A percentile compares a stretch with the other conserved stretches of the same genome.
phyloP scores from a whole-genome alignment of 2,888 invertebrate genomes.

The Peribatodes rhomboidaria region DNA sequence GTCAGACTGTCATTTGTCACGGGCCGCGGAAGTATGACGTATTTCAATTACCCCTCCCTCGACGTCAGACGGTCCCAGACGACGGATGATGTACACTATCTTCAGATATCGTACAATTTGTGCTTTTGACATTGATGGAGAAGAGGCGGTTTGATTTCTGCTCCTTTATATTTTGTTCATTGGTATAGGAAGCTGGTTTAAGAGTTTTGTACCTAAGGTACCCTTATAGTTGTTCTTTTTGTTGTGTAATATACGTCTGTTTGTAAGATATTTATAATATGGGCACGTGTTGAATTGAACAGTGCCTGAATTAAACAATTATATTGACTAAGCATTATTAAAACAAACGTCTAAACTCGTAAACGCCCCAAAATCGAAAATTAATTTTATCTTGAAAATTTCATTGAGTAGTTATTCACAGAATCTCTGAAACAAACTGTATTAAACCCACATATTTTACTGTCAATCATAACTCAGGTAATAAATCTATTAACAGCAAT shows the following conservation, averaged over 20 bases:
- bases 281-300: no score
- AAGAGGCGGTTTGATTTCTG: not conserved
- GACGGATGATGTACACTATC: conserved; percentile 41
- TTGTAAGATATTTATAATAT: no score
- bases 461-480: not conserved
- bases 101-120: conserved; percentile 58
- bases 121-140: conserved; percentile 53
- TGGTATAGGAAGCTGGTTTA: conserved; percentile 1
- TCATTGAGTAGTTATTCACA: no score
- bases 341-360: no score
- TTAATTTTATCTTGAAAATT: no score
- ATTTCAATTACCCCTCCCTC: conserved; percentile 69
- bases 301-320: no score
- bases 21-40: conserved; percentile 65
- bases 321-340: no score
- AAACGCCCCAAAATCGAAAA: no score
- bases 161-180: no score
- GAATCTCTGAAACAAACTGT: not conserved
- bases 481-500: conserved; percentile 34
- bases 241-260: no score
- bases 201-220: not conserved
- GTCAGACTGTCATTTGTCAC: conserved; percentile 69
- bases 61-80: conserved; percentile 34
- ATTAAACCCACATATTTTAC: not conserved
- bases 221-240: not conserved